phyloP scores from a whole-genome alignment of 2,888 invertebrate species.

The Sinodicranocentrus sp. region DNA sequence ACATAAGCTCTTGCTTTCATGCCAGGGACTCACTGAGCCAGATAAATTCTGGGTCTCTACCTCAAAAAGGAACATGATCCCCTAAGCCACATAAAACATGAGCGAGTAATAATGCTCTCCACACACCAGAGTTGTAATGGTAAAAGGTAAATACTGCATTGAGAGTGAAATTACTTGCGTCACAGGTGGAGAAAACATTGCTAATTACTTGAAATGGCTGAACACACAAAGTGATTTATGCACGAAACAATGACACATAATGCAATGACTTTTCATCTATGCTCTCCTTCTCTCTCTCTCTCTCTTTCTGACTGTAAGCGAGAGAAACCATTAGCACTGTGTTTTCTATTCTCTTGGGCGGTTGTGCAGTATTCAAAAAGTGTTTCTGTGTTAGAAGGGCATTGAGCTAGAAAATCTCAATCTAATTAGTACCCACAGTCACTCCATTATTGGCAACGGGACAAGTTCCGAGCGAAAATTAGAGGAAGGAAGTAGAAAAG shows the following conservation, averaged over 20 bases:
- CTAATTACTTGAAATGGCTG: conserved; percentile 33
- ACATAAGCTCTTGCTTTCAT: conserved; percentile 18
- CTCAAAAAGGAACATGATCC: conserved; percentile 43
- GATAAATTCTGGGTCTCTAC: conserved; percentile 32
- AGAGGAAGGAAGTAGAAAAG: no score
- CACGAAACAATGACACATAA: conserved; percentile 1
- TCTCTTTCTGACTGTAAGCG: not conserved
- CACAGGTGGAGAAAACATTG: conserved; percentile 38
- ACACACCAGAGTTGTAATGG: not conserved
- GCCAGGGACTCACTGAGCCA: conserved; percentile 14
- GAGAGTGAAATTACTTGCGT: not conserved
- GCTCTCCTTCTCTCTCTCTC: no score
- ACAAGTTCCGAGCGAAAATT: conserved; percentile 48
- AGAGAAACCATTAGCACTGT: not conserved
- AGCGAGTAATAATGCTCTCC: not conserved
- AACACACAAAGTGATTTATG: conserved; percentile 38
- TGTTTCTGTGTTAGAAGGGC: conserved; percentile 8
- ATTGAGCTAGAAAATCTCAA: conserved; percentile 46
- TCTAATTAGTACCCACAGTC: conserved; percentile 49
- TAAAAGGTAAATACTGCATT: not conserved
- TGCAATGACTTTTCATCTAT: not conserved
- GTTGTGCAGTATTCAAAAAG: not conserved
- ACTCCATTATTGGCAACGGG: conserved; percentile 29
- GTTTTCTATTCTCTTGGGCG: not conserved
- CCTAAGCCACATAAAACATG: conserved; percentile 25